A percentile compares a stretch with the other conserved stretches of the same genome.
These are phyloP conservation scores for Cephus pulcher DNA, from an alignment of 2,888 invertebrate species.

Conservation along the genomic window DNA sequence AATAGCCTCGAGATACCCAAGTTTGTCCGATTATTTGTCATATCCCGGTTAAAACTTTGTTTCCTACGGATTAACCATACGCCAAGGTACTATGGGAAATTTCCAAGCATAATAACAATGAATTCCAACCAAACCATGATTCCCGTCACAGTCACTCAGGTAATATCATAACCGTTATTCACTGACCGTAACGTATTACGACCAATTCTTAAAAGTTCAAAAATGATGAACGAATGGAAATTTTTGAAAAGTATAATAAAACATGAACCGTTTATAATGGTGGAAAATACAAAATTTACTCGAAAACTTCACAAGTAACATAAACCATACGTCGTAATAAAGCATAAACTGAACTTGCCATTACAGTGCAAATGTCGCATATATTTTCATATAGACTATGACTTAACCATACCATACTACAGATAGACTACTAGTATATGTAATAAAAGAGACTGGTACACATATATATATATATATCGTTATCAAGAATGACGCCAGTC, in stretches of 20 bases:
- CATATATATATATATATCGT: too few species aligned
- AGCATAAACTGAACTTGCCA: too few species aligned
- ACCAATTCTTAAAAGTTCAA: neutral
- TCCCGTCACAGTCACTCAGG: neutral
- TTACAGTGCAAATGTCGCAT: too few species aligned
- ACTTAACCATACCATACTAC: neutral
- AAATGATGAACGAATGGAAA: neutral
- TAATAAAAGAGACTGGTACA: neutral
- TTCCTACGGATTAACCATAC: neutral
- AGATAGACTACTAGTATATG: neutral
- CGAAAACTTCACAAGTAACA: too few species aligned
- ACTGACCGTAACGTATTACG: neutral
- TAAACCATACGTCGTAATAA: too few species aligned
- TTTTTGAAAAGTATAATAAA: too few species aligned
- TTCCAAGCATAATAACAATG: neutral
- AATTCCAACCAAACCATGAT: neutral
- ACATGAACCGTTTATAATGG: too few species aligned
- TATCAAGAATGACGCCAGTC: constrained; percentile 29
- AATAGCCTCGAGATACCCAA: neutral
- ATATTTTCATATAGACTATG: neutral
- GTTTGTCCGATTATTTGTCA: neutral
- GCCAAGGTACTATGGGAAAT: neutral
- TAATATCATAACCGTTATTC: neutral
- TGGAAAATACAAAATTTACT: too few species aligned
- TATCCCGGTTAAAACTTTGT: neutral